A percentile compares a stretch with the other conserved stretches of the same genome.
Evolutionary conservation across 2,888 invertebrate species (phyloP).

Genomic region (Poecilus cupreus): DNA sequence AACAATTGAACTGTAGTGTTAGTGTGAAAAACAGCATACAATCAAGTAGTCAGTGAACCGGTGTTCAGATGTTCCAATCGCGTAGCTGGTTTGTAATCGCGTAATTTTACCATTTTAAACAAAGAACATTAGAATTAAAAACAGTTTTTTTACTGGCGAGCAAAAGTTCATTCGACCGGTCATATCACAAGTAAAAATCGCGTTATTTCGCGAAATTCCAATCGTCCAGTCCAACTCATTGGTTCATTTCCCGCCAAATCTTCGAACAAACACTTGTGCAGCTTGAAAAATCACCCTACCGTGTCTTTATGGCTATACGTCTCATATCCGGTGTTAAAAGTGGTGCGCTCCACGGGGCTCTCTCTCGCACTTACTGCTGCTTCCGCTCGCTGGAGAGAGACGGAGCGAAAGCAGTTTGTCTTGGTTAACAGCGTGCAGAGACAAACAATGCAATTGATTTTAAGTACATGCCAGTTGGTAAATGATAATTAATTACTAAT

Average conservation of each 20-base stretch:
- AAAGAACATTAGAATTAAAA: slow-evolving; percentile 52
- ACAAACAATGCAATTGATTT: slow-evolving; percentile 70
- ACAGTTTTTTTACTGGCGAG: slow-evolving; percentile 47
- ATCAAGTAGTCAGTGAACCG: neutral
- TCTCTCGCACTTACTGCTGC: slow-evolving; percentile 5
- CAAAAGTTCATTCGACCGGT: slow-evolving; percentile 56
- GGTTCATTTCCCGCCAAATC: neutral
- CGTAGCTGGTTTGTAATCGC: slow-evolving; percentile 11
- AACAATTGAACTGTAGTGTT: neutral
- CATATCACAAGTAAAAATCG: slow-evolving; percentile 56
- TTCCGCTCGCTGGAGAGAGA: neutral
- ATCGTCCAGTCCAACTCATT: slow-evolving; percentile 8
- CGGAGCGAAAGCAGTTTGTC: slow-evolving; percentile 3
- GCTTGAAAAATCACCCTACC: slow-evolving; percentile 65
- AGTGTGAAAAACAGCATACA: neutral
- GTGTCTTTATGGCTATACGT: slow-evolving; percentile 70
- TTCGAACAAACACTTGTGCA: slow-evolving; percentile 42
- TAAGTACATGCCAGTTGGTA: slow-evolving; percentile 72
- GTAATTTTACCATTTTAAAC: slow-evolving; percentile 45
- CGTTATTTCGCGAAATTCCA: slow-evolving; percentile 58
- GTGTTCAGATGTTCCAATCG: slow-evolving; percentile 14
- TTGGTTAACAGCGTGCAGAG: slow-evolving; percentile 26
- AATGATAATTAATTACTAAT: slow-evolving; percentile 73
- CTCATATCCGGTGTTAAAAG: slow-evolving; percentile 69
- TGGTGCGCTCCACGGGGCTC: neutral